Conservation (phyloP, 2,113 vertebrate species). For the Odobenus rosmarus region DNA sequence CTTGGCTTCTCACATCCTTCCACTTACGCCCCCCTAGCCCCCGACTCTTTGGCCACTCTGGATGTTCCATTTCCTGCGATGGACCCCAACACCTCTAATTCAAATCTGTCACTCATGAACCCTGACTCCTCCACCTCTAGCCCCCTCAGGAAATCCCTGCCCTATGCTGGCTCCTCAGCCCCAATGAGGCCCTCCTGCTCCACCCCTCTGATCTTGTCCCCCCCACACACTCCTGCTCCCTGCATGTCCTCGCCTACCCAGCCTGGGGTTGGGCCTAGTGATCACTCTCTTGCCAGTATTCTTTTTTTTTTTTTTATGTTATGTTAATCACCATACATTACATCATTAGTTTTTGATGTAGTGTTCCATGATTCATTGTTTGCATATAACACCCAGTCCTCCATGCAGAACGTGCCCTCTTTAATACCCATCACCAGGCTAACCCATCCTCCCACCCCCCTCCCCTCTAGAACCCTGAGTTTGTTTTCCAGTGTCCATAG, state of each 20-base stretch:
- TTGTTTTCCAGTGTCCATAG: too few species aligned
- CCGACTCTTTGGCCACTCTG: not conserved
- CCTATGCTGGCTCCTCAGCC: not conserved
- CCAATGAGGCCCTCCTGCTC: not conserved
- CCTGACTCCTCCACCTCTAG: not conserved
- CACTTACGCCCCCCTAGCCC: accelerated
- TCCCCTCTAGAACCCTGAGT: too few species aligned
- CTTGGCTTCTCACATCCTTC: not conserved
- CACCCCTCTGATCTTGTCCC: not conserved
- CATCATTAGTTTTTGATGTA: too few species aligned
- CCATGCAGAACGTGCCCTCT: too few species aligned
- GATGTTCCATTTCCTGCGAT: not conserved
- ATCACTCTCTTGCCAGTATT: not conserved
- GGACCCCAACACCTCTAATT: not conserved
- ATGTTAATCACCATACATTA: too few species aligned
- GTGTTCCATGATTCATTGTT: too few species aligned
- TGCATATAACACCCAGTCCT: too few species aligned
- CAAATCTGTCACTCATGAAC: not conserved
- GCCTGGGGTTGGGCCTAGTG: not conserved
- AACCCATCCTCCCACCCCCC: too few species aligned
- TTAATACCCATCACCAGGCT: too few species aligned
- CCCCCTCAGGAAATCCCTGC: not conserved
- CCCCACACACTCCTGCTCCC: not conserved
- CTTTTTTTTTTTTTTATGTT: not conserved
- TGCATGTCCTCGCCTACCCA: accelerated